A percentile compares a stretch with the other conserved stretches of the same genome.
Conservation (phyloP, 2,113 vertebrate species). For the Bufo gargarizans region DNA sequence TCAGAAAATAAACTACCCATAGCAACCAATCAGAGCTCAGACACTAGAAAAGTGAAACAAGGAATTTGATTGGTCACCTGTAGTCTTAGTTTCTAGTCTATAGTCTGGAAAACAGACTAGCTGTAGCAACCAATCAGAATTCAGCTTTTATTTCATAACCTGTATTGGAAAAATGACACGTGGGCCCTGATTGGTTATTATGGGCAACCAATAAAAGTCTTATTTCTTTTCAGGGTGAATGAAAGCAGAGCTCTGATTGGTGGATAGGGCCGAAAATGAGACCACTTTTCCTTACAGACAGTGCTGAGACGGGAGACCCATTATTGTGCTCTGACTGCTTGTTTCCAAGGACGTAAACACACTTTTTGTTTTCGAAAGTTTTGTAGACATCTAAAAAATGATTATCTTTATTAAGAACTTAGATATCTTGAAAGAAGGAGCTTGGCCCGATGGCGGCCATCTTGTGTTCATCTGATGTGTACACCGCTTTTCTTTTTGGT, state of each 20-base stretch:
- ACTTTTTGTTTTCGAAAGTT: background rate
- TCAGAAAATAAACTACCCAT: too few species aligned
- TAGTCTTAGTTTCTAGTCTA: background rate
- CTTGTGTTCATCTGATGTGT: conserved; percentile 22
- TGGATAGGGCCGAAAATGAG: background rate
- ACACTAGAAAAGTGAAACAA: too few species aligned
- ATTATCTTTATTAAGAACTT: conserved; percentile 1
- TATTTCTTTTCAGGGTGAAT: background rate
- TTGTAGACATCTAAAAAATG: background rate
- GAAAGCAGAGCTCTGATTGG: background rate
- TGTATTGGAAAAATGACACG: background rate
- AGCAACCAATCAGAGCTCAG: too few species aligned
- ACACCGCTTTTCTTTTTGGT: background rate
- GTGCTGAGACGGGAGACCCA: background rate
- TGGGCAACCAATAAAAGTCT: background rate
- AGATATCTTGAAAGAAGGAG: conserved; percentile 10
- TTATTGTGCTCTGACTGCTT: conserved; percentile 40
- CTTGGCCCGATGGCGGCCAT: conserved; percentile 21
- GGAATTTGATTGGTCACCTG: background rate
- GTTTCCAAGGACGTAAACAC: conserved; percentile 32
- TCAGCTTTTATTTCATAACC: background rate
- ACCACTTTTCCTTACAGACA: background rate
- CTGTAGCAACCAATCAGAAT: background rate
- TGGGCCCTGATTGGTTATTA: background rate
- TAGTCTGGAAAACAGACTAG: too few species aligned